Conservation (phyloP, 2,888 invertebrate species). For the Drosophila histrio region DNA sequence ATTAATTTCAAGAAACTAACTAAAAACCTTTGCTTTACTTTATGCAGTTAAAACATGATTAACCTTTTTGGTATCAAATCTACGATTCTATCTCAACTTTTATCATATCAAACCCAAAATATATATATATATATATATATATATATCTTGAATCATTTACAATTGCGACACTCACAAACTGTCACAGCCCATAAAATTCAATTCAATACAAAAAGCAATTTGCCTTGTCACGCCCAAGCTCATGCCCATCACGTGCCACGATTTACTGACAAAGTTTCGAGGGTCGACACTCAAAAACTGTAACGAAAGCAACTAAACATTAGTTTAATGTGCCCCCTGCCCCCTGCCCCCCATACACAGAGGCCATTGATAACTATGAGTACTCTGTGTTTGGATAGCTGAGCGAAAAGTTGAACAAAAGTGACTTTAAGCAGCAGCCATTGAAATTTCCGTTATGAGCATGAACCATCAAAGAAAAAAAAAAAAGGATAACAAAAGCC, state of each 20-base stretch:
- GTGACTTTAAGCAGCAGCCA: slow-evolving; percentile 75
- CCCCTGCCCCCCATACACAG: slow-evolving; percentile 2
- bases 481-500: slow-evolving; percentile 31
- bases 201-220: slow-evolving; percentile 66
- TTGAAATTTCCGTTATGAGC: slow-evolving; percentile 75
- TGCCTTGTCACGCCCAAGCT: slow-evolving; percentile 65
- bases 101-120: not conserved
- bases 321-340: slow-evolving; percentile 64
- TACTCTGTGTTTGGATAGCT: slow-evolving; percentile 61
- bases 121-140: not conserved
- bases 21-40: not conserved
- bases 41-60: not conserved
- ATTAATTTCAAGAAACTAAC: not conserved
- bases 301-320: slow-evolving; percentile 74
- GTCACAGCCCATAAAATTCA: slow-evolving; percentile 75
- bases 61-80: too few species aligned
- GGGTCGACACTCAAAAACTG: slow-evolving; percentile 72
- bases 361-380: slow-evolving; percentile 68
- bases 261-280: slow-evolving; percentile 76
- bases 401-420: slow-evolving; percentile 74
- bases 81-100: slow-evolving; percentile 1
- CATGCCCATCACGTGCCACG: slow-evolving; percentile 71
- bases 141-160: slow-evolving; percentile 15
- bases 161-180: slow-evolving; percentile 49
- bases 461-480: slow-evolving; percentile 29